A percentile compares a stretch with the other conserved stretches of the same genome.
Conservation (phyloP, 2,888 invertebrate species). For the Hartigia nigra region DNA sequence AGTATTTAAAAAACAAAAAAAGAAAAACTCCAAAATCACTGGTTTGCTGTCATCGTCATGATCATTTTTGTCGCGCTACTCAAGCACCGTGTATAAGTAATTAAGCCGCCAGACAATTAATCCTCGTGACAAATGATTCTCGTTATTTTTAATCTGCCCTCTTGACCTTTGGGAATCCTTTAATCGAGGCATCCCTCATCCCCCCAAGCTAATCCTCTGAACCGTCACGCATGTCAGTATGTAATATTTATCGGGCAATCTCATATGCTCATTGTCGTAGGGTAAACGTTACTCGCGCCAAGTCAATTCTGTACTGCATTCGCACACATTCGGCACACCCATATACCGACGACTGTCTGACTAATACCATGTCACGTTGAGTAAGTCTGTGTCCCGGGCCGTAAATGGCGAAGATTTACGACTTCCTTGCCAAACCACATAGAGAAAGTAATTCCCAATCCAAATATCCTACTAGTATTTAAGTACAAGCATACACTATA, state of each 20-base stretch:
- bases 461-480: not conserved
- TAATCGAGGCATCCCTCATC: not conserved
- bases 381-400: not conserved
- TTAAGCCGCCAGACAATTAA: not conserved
- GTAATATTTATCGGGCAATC: not conserved
- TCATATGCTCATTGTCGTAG: not conserved
- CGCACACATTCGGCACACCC: not conserved
- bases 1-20: not conserved
- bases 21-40: not conserved
- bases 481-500: not conserved
- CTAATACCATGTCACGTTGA: not conserved
- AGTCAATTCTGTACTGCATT: not conserved
- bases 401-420: constrained; percentile 40
- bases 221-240: not conserved
- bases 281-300: not conserved
- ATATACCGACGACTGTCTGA: not conserved
- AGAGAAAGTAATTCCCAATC: constrained; percentile 40
- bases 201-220: not conserved
- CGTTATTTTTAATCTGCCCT: not conserved
- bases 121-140: not conserved
- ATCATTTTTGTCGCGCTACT: not conserved
- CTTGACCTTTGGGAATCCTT: not conserved
- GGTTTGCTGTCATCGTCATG: not conserved
- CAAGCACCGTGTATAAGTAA: not conserved
- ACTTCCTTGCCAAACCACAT: constrained; percentile 38